Conservation (phyloP, 2,888 invertebrate species). For the Bembecia ichneumoniformis region DNA sequence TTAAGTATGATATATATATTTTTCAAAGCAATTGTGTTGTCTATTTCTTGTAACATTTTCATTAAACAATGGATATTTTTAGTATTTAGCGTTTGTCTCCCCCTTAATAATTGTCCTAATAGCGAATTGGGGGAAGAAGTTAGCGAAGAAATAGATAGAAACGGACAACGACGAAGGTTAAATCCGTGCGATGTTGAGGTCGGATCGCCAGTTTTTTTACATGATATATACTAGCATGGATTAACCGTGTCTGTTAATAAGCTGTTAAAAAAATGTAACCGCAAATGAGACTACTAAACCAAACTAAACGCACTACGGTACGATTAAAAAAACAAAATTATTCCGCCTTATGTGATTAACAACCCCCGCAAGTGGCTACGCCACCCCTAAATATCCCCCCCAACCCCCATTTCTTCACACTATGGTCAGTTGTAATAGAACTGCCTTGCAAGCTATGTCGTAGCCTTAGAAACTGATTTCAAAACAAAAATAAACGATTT, state of each 20-base stretch:
- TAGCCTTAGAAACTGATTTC: constrained; percentile 63
- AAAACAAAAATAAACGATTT: constrained; percentile 66
- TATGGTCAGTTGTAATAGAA: constrained; percentile 59
- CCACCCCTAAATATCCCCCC: constrained; percentile 28
- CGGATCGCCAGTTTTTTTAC: no score
- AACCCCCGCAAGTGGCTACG: constrained; percentile 17
- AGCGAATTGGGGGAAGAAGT: no score
- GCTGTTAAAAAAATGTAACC: constrained; percentile 19
- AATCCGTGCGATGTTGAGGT: no score
- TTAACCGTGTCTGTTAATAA: neutral
- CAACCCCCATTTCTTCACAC: constrained; percentile 50
- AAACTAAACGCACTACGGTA: constrained; percentile 55
- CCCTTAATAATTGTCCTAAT: no score
- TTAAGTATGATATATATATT: no score
- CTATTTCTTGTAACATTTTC: no score
- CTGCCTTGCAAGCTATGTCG: constrained; percentile 54
- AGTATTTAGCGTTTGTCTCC: no score
- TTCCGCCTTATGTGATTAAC: constrained; percentile 61
- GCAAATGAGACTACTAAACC: constrained; percentile 42
- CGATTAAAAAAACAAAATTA: constrained; percentile 70
- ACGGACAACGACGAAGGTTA: no score
- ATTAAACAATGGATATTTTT: no score
- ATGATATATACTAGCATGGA: no score
- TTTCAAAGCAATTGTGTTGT: no score
- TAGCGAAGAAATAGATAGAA: no score